Percentiles rank a stretch among this genome's conserved stretches.
Evolutionary conservation across 2,888 invertebrate species (phyloP).

Genomic region (Eumacrocentrus americanus): DNA sequence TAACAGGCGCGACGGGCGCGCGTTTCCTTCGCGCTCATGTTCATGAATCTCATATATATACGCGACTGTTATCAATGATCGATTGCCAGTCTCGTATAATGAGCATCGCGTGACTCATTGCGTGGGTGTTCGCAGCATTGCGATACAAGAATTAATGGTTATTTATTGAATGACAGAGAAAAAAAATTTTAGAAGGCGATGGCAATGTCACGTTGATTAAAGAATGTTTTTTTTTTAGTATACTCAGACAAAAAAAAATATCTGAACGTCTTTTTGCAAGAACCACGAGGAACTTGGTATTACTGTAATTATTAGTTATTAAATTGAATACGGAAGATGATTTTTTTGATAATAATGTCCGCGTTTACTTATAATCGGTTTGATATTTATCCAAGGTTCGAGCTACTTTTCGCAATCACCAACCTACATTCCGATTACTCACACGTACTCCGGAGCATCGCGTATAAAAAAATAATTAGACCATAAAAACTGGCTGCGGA

Average conservation of each 20-base stretch:
- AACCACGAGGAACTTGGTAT: neutral
- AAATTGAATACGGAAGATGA: constrained; percentile 17
- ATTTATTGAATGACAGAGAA: neutral
- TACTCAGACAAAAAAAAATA: too few species aligned
- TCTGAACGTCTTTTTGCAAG: neutral
- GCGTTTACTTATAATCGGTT: constrained; percentile 16
- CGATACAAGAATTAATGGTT: neutral
- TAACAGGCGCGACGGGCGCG: neutral
- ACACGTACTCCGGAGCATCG: constrained; percentile 32
- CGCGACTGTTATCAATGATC: neutral
- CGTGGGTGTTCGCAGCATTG: neutral
- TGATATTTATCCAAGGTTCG: constrained; percentile 21
- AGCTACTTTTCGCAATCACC: constrained; percentile 40
- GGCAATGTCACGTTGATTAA: too few species aligned
- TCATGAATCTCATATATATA: neutral
- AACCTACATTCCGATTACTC: constrained; percentile 40
- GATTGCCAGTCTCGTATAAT: constrained; percentile 13
- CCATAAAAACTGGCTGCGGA: constrained; percentile 41
- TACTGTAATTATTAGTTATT: constrained; percentile 25
- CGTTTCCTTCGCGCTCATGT: constrained; percentile 3
- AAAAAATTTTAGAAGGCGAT: neutral
- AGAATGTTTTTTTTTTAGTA: too few species aligned
- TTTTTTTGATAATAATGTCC: constrained; percentile 11
- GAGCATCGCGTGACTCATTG: constrained; percentile 9
- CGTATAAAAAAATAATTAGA: constrained; percentile 42